phyloP scores from a whole-genome alignment of 2,113 vertebrate species.

The Capricornis sumatraensis region DNA sequence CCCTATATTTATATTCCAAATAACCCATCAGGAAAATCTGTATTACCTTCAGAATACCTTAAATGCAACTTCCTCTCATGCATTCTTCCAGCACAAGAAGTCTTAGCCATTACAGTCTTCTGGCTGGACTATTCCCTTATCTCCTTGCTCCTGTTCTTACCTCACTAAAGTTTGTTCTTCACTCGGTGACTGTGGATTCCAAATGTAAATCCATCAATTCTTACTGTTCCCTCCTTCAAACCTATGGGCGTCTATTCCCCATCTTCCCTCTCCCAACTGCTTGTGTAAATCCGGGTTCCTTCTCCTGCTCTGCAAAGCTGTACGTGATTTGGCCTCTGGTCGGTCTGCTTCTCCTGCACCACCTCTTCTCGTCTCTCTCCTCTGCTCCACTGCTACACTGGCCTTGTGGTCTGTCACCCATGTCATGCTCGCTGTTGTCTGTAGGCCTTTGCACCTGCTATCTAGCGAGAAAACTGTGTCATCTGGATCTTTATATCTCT shows the following conservation, averaged over 20 bases:
- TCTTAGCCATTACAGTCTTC: background rate
- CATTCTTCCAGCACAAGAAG: background rate
- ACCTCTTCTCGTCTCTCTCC: background rate
- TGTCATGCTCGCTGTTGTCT: background rate
- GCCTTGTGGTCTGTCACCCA: background rate
- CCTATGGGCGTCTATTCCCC: background rate
- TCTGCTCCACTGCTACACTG: background rate
- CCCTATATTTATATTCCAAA: background rate
- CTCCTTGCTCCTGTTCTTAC: background rate
- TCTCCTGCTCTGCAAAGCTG: background rate
- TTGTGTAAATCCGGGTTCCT: background rate
- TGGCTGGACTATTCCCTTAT: background rate
- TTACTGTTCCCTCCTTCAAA: background rate
- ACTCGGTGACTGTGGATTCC: background rate
- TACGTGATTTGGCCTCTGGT: background rate
- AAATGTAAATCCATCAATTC: background rate
- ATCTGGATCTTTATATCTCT: background rate
- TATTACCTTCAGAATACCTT: background rate
- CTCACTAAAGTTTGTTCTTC: background rate
- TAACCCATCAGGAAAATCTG: background rate
- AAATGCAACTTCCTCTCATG: background rate
- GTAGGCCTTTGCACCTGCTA: background rate
- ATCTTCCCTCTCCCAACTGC: background rate
- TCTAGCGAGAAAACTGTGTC: background rate
- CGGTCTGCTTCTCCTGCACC: background rate